These are phyloP conservation scores for Atractosteus spatula DNA, from an alignment of 2,113 vertebrate species.

Conservation along the genomic window DNA sequence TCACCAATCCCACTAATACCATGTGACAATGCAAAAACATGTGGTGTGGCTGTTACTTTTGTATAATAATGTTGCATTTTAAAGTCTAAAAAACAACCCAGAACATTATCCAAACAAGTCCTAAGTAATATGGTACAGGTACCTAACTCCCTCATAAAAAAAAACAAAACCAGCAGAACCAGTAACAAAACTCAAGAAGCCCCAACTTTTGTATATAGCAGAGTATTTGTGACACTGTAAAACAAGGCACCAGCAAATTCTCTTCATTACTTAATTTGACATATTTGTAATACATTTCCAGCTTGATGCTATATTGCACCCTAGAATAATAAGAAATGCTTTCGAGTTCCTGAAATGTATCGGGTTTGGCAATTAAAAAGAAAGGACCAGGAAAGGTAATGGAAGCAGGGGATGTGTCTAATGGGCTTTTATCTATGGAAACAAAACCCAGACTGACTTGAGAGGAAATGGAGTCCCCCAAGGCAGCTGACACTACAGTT, in stretches of 20 bases:
- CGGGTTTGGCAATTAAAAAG: conserved; percentile 62
- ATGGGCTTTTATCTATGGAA: conserved; percentile 79
- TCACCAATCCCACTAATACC: too few species aligned
- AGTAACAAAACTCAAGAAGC: too few species aligned
- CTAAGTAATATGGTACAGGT: too few species aligned
- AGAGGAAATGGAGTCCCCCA: conserved; percentile 34
- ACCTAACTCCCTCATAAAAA: too few species aligned
- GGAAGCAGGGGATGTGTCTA: conserved; percentile 61
- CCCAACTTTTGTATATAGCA: conserved; percentile 16
- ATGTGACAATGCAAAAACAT: too few species aligned
- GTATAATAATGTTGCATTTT: too few species aligned
- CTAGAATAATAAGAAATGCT: conserved; percentile 59
- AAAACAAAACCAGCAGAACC: too few species aligned
- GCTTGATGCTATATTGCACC: conserved; percentile 48
- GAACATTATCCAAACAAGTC: too few species aligned
- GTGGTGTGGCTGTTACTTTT: too few species aligned
- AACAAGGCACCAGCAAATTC: conserved; percentile 23
- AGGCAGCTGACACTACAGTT: conserved; percentile 56
- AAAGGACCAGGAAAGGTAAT: conserved; percentile 47
- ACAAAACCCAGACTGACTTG: conserved; percentile 68
- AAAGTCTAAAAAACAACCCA: too few species aligned
- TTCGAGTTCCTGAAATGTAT: conserved; percentile 57
- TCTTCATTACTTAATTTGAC: conserved; percentile 26
- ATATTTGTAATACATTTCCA: conserved; percentile 40
- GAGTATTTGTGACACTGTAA: conserved; percentile 17